Conservation (phyloP, 1,140 invertebrate species). For the Drosophila baimaii region DNA sequence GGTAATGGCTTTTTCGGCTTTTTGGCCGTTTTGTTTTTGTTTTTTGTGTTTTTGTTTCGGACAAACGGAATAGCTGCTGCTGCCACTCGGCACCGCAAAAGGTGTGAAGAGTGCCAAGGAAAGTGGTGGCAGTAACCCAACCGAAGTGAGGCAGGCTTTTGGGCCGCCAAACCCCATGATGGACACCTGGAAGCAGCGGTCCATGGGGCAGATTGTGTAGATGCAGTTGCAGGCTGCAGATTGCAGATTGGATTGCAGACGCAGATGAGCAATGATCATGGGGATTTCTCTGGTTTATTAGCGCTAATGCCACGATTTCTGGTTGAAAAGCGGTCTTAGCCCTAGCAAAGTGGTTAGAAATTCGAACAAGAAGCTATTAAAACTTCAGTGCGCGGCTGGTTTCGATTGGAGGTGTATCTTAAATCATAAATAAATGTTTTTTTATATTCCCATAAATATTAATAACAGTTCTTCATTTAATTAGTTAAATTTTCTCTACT, state of each 20-base stretch:
- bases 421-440: too few species aligned
- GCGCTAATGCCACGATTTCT: conserved; percentile 23
- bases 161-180: conserved; percentile 17
- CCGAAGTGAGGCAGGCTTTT: conserved; percentile 6
- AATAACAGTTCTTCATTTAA: too few species aligned
- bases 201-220: conserved; percentile 11
- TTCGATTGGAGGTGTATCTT: too few species aligned
- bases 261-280: conserved; percentile 44
- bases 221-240: conserved; percentile 5
- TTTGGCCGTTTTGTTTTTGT: conserved; percentile 42
- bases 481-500: too few species aligned
- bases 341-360: conserved; percentile 3
- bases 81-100: conserved; percentile 31
- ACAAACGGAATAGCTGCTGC: conserved; percentile 46
- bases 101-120: conserved; percentile 34
- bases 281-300: conserved; percentile 37
- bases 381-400: too few species aligned
- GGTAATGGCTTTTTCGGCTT: conserved; percentile 53
- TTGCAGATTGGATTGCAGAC: conserved; percentile 24
- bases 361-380: too few species aligned
- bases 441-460: too few species aligned
- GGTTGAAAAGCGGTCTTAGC: conserved; percentile 1
- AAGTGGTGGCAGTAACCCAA: conserved; percentile 13
- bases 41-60: conserved; percentile 12
- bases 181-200: conserved; percentile 32